Base-by-base conservation (phyloP, 1,140 invertebrate species). In the silkworm (Bombyx mori) region DNA sequence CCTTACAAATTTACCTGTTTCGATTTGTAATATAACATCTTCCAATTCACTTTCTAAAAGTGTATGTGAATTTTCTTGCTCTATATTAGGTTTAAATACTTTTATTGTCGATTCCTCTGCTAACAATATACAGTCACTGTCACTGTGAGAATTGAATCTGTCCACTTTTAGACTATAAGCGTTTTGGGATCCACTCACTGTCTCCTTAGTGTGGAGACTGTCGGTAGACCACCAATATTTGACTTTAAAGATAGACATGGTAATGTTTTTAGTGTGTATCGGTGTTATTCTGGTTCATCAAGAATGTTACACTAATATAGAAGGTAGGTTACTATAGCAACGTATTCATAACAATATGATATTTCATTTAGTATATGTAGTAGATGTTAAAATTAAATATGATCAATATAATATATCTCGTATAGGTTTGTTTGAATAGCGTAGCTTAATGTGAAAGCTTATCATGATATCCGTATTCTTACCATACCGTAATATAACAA, bases 191-290 rank as follows among this genome's bases (percentile, higher is more conserved):
- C 78, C 79, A 7, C 65, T 57, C 46, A 57, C 52, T 9, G 56
- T 35, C 44, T 65, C 55, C 47, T 69, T 71, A 53, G 63, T 77
- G 70, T 74, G 68, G 35, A 69, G 57, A 60, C 70, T 76, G 42
- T 73, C 60, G 51, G 82, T 87, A 7, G 80, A 82, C 83, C 83
- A 86, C 75, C 78, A 86, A 48, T 75, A 63, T 56, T 82, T 85
- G 35, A 77, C 61, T 80, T 86, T 86, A 64, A 86, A 87, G 63
- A 87, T 66, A 6, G 60, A 62, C 60, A 67, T 60, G 8, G 22
- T 45, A 9, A 44, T 44, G 12, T 45, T 46, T 45, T 26, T 22
- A 45, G 22, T 22, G 2, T 7, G 44, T 53, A n/a, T 35, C 26
- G 2, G 26, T 35, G 4, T 35, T 35, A 35, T 35, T 35, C 4